Evolutionary conservation across 2,797 vertebrate genomes (phyloP).

Genomic region (Stomatorhinus walkeri): DNA sequence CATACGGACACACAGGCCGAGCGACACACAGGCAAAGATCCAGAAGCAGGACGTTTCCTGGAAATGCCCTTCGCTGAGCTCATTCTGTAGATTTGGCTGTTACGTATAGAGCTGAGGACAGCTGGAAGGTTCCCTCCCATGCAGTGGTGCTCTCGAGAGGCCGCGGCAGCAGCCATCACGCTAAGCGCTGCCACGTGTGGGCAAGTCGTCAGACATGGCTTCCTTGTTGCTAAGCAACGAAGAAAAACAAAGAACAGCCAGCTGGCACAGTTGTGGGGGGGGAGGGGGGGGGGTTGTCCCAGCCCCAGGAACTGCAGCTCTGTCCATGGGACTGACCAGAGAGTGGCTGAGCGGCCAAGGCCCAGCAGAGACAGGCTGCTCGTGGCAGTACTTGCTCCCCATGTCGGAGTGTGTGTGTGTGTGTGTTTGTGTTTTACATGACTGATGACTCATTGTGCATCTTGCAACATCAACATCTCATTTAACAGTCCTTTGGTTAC

Average conservation of each 20-base stretch:
- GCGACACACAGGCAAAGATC: background rate
- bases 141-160: background rate
- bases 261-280: background rate
- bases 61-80: background rate
- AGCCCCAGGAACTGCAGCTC: background rate
- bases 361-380: background rate
- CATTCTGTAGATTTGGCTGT: background rate
- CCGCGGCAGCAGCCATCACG: background rate
- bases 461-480: too few species aligned
- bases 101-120: background rate
- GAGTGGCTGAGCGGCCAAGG: background rate
- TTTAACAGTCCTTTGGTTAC: too few species aligned
- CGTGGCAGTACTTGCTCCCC: background rate
- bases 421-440: background rate
- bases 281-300: background rate
- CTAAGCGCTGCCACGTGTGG: background rate
- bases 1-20: background rate
- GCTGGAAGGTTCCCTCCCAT: background rate
- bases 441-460: too few species aligned
- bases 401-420: background rate
- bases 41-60: background rate
- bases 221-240: constrained; percentile 7
- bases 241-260: background rate
- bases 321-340: background rate
- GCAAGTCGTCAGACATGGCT: background rate